These are phyloP conservation scores for Coregonus ussuriensis DNA, from an alignment of 2,797 vertebrate species.

Conservation along the genomic window DNA sequence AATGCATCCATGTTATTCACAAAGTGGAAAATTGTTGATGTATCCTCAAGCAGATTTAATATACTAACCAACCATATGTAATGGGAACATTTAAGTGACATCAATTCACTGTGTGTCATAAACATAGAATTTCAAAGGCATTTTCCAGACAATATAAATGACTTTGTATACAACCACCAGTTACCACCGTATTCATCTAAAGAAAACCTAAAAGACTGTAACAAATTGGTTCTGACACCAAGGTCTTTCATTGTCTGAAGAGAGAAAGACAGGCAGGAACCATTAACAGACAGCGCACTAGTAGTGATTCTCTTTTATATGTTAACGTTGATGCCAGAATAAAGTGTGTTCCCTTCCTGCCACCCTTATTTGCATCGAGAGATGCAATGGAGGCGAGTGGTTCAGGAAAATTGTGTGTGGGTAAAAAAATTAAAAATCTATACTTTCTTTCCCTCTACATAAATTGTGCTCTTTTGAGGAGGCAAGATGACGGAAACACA, in stretches of 20 bases:
- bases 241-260: not conserved
- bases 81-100: too few species aligned
- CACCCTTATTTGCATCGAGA: not conserved
- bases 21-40: too few species aligned
- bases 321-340: not conserved
- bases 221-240: not conserved
- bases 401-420: not conserved
- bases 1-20: too few species aligned
- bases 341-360: not conserved
- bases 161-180: not conserved
- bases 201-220: not conserved
- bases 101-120: too few species aligned
- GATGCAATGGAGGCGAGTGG: not conserved
- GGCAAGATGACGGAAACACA: conserved; percentile 57
- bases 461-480: conserved; percentile 20
- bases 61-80: not conserved
- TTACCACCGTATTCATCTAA: not conserved
- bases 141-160: not conserved
- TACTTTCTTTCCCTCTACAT: not conserved
- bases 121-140: not conserved
- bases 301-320: not conserved
- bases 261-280: not conserved
- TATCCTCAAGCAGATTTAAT: conserved; percentile 35
- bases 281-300: not conserved
- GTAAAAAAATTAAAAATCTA: not conserved